These are phyloP conservation scores for Rhodeus uyekii DNA, from an alignment of 2,797 vertebrate species.

Conservation along the genomic window DNA sequence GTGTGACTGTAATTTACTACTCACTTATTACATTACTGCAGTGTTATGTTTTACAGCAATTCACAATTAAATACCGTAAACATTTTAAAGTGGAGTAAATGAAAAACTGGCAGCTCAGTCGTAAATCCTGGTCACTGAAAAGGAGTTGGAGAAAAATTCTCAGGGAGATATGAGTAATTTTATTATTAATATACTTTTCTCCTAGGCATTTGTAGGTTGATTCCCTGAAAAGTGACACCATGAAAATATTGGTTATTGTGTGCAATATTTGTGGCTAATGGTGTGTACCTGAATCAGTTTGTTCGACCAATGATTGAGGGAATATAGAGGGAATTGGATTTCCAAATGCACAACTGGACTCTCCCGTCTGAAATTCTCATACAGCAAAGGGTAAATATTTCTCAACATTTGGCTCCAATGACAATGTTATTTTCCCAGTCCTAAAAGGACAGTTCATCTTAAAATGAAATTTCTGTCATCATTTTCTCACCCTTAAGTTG, in stretches of 20 bases:
- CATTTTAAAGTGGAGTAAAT: neutral
- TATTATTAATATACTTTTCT: neutral
- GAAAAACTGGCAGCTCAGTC: neutral
- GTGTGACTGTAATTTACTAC: neutral
- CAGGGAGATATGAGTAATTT: neutral
- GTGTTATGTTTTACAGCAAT: constrained; percentile 2
- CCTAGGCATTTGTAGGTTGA: neutral
- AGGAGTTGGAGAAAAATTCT: neutral
- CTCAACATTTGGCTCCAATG: neutral
- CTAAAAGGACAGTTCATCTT: no score
- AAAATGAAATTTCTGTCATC: no score
- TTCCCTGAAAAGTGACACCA: neutral
- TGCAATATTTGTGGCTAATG: neutral
- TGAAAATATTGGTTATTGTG: neutral
- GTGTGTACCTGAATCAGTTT: neutral
- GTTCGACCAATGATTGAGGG: neutral
- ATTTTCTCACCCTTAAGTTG: no score
- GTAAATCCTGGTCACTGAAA: neutral
- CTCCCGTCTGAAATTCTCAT: neutral
- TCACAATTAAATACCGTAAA: neutral
- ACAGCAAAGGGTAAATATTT: neutral
- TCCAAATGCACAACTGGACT: neutral
- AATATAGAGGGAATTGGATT: neutral
- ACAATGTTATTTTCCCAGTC: neutral
- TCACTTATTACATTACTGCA: constrained; percentile 1